phyloP scores from a whole-genome alignment of 1,140 invertebrate species.

The Hylaeus anthracinus region DNA sequence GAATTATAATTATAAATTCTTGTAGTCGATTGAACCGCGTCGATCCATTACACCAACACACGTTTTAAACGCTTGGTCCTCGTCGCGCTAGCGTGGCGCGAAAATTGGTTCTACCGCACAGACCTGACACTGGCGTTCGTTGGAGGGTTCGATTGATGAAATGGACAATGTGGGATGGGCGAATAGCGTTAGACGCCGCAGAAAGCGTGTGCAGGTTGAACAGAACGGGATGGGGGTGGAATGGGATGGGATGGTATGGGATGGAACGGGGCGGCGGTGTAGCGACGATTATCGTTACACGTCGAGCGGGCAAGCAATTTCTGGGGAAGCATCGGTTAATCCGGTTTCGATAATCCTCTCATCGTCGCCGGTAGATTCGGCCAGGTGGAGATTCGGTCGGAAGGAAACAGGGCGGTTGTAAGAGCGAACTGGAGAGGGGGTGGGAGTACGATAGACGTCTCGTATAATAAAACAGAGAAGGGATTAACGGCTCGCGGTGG shows the following conservation, averaged over 20 bases:
- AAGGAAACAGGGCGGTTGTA: too few species aligned
- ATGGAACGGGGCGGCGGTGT: background rate
- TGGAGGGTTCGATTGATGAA: slow-evolving; percentile 16
- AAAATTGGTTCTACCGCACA: background rate
- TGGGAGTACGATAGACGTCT: background rate
- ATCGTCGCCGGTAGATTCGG: slow-evolving; percentile 33
- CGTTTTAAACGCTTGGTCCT: too few species aligned
- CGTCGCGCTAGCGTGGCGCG: background rate
- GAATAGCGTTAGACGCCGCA: background rate
- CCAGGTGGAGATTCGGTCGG: background rate
- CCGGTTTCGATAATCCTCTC: slow-evolving; percentile 62
- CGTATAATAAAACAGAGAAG: slow-evolving; percentile 32
- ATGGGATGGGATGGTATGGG: background rate
- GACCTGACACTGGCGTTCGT: background rate
- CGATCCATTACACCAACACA: too few species aligned
- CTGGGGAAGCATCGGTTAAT: slow-evolving; percentile 53
- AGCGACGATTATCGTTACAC: slow-evolving; percentile 42
- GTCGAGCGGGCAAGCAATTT: slow-evolving; percentile 46
- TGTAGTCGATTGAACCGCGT: too few species aligned
- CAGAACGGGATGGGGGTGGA: background rate
- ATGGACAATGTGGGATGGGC: background rate
- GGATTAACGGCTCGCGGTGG: slow-evolving; percentile 46
- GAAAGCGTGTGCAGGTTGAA: background rate
- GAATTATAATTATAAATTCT: too few species aligned
- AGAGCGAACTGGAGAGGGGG: background rate